Evolutionary conservation across 2,888 invertebrate species (phyloP), one percentile per base, ranked within the genome.

Genomic region (Plebejus anna): DNA sequence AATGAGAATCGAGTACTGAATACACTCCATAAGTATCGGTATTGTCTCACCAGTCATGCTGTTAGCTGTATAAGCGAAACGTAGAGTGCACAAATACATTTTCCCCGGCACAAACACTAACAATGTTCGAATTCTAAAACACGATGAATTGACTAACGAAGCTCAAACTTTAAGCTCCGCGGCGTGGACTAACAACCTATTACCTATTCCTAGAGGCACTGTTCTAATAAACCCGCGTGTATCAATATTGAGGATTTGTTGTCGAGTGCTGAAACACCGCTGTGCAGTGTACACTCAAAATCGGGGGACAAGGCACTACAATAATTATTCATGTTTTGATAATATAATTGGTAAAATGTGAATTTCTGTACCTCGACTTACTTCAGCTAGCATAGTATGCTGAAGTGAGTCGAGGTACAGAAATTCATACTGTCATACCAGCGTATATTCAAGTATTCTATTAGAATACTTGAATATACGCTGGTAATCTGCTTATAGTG

Each of bases 191-290:
- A 66, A 66, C 66, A 66, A 66, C 66, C 66, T 66, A 66, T 66
- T 66, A 66, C 66, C 66, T 66, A 66, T 66, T 66, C 66, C 66
- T 66, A 66, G 66, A 66, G 66, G 66, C 66, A 66, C 66, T 66
- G 66, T 66, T 66, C 66, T 66, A 32, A 66, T 66, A 66, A 66
- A 66, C 36, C 66, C 32, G 36, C 32, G 36, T 61, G 61, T 66
- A 66, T 66, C 66, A 66, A 66, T 66, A 66, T 66, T 36, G 16
- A 32, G 66, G 4, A 66, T 61, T 61, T 61, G 66, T 66, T 66
- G 66, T 16, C 28, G 9, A 61, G 11, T 61, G 22, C 61, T 61
- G 11, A 13, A 66, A 66, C 66, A 66, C 3, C 22, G 28, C 3
- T 28, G 4, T 59, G 57, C n/a, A 7, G 6, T 22, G 57, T 61